Base-by-base conservation (phyloP, 2,797 vertebrate species). In the Gymnoscopelus microlampas region DNA sequence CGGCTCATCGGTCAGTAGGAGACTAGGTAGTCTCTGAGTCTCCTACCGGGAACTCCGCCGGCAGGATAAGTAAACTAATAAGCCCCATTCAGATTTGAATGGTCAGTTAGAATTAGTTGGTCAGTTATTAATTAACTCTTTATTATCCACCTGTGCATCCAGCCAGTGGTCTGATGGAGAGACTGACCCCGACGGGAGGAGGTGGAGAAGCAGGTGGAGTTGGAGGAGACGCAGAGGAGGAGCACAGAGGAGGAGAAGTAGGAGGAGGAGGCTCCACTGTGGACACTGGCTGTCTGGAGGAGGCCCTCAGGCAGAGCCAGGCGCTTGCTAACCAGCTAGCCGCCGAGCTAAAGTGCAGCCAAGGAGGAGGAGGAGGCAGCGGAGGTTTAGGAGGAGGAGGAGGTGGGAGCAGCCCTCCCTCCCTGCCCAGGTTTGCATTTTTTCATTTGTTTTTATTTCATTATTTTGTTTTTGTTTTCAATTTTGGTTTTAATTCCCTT, bases 221-320 rank as follows among this genome's bases (percentile, higher is more conserved):
- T 82, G 0, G 87, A 89, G 3, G 87, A 5, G 49, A 51, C 1
- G 90, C 93, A 24, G 92, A 90, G 68, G 76, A 79, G 0, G 81
- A 91, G 35, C 19, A 8, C 6, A 0, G 85, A 79, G 39, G 83
- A 91, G 14, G 87, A 93, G 39, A 89, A 90, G 23, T 76, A 85
- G 44, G 95, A 95, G 68, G 94, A 83, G 0, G 87, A 89, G 3
- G 87, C 81, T n/a, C 65, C 81, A 0, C 93, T 88, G 0, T 91
- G 0, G 91, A 90, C 44, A 89, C 90, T 0, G 85, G 88, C 0
- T 89, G 92, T 44, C 74, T 95, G 32, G 96, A 94, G 70, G 93
- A 98, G 80, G 94, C 96, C 0, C 84, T 98, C 66, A 93, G 95
- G 55, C 95, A 97, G 9, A 93, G 96, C 68, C 96, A 96, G 84